Conservation (phyloP, 2,797 vertebrate genomes). For the Oceanodroma leucorhoa region DNA sequence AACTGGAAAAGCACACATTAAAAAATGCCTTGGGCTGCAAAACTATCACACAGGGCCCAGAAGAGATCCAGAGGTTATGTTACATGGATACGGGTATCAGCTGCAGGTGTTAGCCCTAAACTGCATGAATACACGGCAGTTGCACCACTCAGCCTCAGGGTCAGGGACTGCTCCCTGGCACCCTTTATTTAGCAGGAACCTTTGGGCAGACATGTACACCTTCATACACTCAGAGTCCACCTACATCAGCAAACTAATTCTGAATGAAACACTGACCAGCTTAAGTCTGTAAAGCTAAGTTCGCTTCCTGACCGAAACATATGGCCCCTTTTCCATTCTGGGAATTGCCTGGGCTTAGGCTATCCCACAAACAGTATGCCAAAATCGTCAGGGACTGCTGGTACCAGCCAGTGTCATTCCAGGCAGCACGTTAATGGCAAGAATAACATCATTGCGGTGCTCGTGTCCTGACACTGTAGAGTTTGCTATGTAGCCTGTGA, state of each 20-base stretch:
- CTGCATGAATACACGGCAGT: fast-evolving
- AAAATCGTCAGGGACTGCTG: fast-evolving
- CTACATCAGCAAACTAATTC: background rate
- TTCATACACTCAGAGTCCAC: background rate
- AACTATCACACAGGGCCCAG: too few relatives aligned
- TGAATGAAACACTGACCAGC: background rate
- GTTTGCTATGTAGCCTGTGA: background rate
- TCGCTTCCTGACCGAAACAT: background rate
- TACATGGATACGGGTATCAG: fast-evolving
- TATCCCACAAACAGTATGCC: background rate
- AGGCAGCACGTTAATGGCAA: background rate
- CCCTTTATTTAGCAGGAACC: background rate
- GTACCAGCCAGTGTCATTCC: background rate
- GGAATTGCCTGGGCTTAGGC: background rate
- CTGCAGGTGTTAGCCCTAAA: background rate
- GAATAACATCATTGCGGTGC: background rate
- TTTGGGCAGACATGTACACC: background rate
- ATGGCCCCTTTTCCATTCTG: background rate
- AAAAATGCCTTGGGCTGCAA: background rate
- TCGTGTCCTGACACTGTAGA: fast-evolving
- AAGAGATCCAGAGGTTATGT: background rate
- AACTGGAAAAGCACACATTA: background rate
- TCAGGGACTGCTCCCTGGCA: background rate
- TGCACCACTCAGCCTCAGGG: fast-evolving
- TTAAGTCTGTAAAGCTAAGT: fast-evolving